These are phyloP conservation scores for Embiotoca jacksoni DNA, from an alignment of 2,113 vertebrate species.

Conservation along the genomic window DNA sequence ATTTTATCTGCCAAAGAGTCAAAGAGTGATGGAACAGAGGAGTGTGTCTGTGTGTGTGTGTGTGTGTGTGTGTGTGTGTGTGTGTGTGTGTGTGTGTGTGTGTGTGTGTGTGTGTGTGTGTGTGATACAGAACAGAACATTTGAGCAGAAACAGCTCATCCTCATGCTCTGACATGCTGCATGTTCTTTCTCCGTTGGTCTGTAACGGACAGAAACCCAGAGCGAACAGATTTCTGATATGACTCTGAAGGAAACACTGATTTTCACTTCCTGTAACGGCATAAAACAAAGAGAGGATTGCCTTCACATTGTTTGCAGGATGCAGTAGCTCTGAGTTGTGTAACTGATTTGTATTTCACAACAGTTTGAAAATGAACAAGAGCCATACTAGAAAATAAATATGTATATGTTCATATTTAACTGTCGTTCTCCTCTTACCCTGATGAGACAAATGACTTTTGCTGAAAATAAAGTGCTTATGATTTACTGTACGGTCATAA, in stretches of 20 bases:
- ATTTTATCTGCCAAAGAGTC: conserved; percentile 26
- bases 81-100: conserved; percentile 16
- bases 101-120: conserved; percentile 13
- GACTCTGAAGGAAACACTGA: conserved; percentile 15
- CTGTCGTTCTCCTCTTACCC: not conserved
- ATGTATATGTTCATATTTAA: not conserved
- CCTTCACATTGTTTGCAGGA: not conserved
- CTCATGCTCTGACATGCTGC: conserved; percentile 30
- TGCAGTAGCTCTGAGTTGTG: conserved; percentile 9
- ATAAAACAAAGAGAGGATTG: not conserved
- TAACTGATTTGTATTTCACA: not conserved
- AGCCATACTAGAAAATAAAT: not conserved
- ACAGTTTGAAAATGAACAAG: conserved; percentile 1
- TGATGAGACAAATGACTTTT: too few species aligned
- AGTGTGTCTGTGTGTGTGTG: conserved; percentile 29
- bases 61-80: conserved; percentile 4
- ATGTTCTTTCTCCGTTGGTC: not conserved
- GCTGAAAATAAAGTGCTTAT: too few species aligned
- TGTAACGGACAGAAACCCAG: conserved; percentile 16
- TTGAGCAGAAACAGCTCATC: conserved; percentile 28
- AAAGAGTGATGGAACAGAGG: conserved; percentile 20
- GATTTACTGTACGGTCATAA: too few species aligned
- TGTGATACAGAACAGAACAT: conserved; percentile 43
- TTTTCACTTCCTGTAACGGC: not conserved
- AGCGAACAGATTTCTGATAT: conserved; percentile 17